Evolutionary conservation across 2,888 invertebrate species (phyloP).

Genomic region (Lamellibrachia columna): DNA sequence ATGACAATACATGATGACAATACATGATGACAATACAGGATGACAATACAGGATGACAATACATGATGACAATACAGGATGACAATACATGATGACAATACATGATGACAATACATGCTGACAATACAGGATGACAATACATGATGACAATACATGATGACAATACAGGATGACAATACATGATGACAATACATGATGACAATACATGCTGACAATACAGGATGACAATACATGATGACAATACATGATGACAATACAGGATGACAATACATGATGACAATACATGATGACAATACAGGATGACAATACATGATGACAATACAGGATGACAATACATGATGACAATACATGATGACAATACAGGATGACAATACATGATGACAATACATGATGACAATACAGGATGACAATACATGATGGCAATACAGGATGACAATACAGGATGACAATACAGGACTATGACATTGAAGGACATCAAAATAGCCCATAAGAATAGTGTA

Average conservation of each 20-base stretch:
- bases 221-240: background rate
- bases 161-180: background rate
- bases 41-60: too few relatives aligned
- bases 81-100: background rate
- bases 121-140: background rate
- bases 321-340: background rate
- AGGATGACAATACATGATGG: background rate
- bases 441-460: background rate
- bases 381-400: background rate
- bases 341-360: too few relatives aligned
- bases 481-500: background rate
- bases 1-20: background rate
- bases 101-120: too few relatives aligned
- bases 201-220: background rate
- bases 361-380: background rate
- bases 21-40: background rate
- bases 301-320: too few relatives aligned
- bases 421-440: too few relatives aligned
- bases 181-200: too few relatives aligned
- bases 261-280: too few relatives aligned
- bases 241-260: background rate
- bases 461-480: background rate
- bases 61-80: too few relatives aligned
- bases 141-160: background rate
- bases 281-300: background rate